A percentile compares a stretch with the other conserved stretches of the same genome.
Conservation (phyloP, 2,888 invertebrate species). For the Seira musarum region DNA sequence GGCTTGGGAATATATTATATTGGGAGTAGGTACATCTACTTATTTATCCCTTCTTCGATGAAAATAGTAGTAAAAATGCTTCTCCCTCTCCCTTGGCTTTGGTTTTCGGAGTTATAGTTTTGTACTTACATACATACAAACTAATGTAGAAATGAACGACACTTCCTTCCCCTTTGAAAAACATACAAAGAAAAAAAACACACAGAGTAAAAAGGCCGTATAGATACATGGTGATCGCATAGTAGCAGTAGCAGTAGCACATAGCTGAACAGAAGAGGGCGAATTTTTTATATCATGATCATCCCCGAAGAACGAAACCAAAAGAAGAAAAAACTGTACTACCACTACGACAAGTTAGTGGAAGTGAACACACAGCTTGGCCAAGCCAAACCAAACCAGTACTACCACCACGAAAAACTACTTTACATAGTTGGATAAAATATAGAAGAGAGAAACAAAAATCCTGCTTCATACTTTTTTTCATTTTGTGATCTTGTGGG, state of each 20-base stretch:
- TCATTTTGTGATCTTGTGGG: conserved; percentile 9
- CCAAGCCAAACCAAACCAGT: conserved; percentile 10
- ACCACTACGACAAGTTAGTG: neutral
- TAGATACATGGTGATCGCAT: neutral
- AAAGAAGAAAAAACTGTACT: conserved; percentile 15
- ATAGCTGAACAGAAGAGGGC: conserved; percentile 18
- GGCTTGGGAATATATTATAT: neutral
- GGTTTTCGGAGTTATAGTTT: conserved; percentile 16
- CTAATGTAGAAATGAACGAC: conserved; percentile 21
- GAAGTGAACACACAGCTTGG: neutral
- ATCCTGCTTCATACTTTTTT: conserved; percentile 22
- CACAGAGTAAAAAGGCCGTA: conserved; percentile 8
- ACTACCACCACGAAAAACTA: conserved; percentile 17
- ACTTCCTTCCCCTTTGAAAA: conserved; percentile 36
- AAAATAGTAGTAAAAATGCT: neutral
- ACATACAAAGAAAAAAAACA: conserved; percentile 21
- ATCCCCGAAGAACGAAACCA: conserved; percentile 17
- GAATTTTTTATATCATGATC: conserved; percentile 15
- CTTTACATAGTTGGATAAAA: conserved; percentile 17
- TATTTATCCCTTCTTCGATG: neutral
- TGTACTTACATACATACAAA: neutral
- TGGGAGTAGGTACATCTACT: neutral
- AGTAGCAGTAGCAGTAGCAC: neutral
- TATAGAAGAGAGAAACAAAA: neutral
- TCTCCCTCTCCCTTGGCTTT: conserved; percentile 8